Evolutionary conservation across 2,113 vertebrate genomes (phyloP).

Genomic region (Tyto alba): DNA sequence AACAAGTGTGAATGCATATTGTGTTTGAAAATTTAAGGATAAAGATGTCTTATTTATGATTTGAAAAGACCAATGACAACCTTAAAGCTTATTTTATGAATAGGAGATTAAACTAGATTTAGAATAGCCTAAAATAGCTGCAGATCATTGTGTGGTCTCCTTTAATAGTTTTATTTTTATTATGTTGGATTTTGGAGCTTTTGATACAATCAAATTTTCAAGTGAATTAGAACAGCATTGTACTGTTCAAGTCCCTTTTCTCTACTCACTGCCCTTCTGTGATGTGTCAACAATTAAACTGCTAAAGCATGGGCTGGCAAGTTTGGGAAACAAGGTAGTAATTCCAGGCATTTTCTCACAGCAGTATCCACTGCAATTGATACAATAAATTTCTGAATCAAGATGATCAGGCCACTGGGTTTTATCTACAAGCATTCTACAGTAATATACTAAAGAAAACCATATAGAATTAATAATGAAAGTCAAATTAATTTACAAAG

Average conservation of each 20-base stretch:
- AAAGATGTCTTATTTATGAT: fast-evolving
- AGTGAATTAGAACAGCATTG: neutral
- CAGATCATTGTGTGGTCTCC: neutral
- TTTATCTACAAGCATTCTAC: neutral
- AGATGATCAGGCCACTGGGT: neutral
- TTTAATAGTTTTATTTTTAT: neutral
- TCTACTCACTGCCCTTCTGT: neutral
- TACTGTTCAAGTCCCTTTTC: neutral
- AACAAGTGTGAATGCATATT: neutral
- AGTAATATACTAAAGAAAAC: neutral
- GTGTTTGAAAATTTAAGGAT: neutral
- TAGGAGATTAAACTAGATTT: neutral
- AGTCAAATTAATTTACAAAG: neutral
- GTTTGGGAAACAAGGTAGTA: neutral
- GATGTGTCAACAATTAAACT: neutral
- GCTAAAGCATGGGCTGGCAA: neutral
- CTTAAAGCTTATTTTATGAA: fast-evolving
- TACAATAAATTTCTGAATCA: neutral
- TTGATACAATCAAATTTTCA: neutral
- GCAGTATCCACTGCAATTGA: neutral
- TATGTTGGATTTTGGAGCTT: neutral
- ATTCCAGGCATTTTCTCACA: neutral
- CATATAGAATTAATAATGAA: neutral
- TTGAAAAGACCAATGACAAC: neutral
- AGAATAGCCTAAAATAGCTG: neutral